These are phyloP conservation scores for Pipra filicauda DNA, from an alignment of 2,113 vertebrate genomes.

Conservation along the genomic window DNA sequence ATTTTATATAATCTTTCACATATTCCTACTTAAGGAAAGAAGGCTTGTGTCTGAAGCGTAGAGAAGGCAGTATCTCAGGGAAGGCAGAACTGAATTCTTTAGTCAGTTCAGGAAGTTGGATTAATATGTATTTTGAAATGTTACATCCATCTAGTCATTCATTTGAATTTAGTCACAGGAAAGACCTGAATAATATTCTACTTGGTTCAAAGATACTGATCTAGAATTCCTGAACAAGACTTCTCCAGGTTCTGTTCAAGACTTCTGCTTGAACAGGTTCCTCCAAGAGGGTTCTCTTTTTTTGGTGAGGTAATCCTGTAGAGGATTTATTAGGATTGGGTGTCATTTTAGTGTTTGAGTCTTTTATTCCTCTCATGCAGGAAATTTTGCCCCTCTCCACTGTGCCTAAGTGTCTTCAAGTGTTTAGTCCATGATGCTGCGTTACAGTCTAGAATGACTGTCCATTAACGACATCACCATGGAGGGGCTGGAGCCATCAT, in stretches of 20 bases:
- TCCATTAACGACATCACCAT: rapidly evolving
- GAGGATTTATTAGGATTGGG: background rate
- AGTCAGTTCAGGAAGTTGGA: background rate
- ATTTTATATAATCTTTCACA: background rate
- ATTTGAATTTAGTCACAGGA: background rate
- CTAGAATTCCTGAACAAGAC: background rate
- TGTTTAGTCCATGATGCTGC: background rate
- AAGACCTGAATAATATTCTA: background rate
- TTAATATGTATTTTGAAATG: background rate
- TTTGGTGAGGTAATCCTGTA: background rate
- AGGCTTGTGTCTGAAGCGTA: background rate
- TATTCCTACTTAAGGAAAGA: background rate
- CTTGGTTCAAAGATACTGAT: background rate
- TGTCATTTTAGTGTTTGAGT: background rate
- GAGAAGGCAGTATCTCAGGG: background rate
- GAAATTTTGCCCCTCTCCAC: background rate
- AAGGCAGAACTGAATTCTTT: background rate
- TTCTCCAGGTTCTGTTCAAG: background rate
- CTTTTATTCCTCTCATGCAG: background rate
- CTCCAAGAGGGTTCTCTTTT: background rate
- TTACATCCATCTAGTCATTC: background rate
- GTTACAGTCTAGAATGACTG: too few species aligned
- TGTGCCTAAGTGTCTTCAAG: background rate
- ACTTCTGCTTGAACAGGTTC: background rate
- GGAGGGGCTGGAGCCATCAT: background rate